A percentile compares a stretch with the other conserved stretches of the same genome.
phyloP scores from a whole-genome alignment of 2,113 vertebrate genomes.

The Xenopus laevis region DNA sequence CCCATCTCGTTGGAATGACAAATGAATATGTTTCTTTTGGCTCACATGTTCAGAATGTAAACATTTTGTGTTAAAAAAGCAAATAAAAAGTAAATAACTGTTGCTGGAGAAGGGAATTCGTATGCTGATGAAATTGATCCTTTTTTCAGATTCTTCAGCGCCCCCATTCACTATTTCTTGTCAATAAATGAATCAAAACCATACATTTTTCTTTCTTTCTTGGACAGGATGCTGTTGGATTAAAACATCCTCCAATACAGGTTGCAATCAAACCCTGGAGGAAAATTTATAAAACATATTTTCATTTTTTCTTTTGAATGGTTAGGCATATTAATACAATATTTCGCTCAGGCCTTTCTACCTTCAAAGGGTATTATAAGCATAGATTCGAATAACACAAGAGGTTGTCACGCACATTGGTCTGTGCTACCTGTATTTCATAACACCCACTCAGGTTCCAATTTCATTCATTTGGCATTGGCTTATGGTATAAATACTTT shows the following conservation, averaged over 20 bases:
- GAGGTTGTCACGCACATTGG: conserved; percentile 44
- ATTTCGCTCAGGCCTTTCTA: conserved; percentile 17
- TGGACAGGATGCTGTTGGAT: not conserved
- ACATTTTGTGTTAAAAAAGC: too few relatives aligned
- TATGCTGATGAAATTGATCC: too few relatives aligned
- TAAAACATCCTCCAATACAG: conserved; percentile 14
- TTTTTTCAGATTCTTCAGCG: not conserved
- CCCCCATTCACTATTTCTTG: not conserved
- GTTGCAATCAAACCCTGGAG: conserved; percentile 29
- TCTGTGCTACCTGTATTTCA: conserved; percentile 46
- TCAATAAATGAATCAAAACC: not conserved
- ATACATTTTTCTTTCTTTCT: not conserved
- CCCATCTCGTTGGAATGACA: too few relatives aligned
- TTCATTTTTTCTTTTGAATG: conserved; percentile 13
- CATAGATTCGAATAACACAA: conserved; percentile 29
- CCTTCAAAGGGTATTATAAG: conserved; percentile 40
- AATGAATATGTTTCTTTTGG: too few relatives aligned
- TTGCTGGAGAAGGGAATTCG: too few relatives aligned
- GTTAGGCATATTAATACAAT: conserved; percentile 38
- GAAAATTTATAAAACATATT: conserved; percentile 30
- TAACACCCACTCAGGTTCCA: conserved; percentile 45
- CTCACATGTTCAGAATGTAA: too few relatives aligned
- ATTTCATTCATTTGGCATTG: conserved; percentile 47
- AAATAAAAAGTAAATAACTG: too few relatives aligned
- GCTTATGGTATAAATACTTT: conserved; percentile 43